phyloP scores from a whole-genome alignment of 2,888 invertebrate species.

The Theretra japonica region DNA sequence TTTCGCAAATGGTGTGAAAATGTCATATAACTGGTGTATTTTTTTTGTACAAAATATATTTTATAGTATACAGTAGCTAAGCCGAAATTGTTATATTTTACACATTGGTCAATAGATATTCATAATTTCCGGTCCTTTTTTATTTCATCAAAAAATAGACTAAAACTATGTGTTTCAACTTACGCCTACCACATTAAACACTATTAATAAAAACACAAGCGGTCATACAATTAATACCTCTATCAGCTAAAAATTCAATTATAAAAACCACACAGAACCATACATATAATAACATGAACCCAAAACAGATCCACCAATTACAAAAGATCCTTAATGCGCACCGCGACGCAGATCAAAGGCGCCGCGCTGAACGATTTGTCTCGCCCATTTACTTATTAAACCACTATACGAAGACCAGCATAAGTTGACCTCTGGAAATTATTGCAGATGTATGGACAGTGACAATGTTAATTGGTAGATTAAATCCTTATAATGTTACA shows the following conservation, averaged over 20 bases:
- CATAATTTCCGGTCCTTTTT: no score
- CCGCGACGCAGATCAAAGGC: conserved; percentile 71
- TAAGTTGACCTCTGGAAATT: conserved; percentile 32
- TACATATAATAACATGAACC: conserved; percentile 43
- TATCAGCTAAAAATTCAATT: neutral
- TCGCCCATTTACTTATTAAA: conserved; percentile 74
- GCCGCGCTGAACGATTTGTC: conserved; percentile 81
- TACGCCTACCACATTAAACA: no score
- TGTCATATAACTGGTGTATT: no score
- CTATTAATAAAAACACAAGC: no score
- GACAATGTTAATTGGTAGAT: neutral
- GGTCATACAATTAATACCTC: no score
- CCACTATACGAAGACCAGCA: conserved; percentile 53
- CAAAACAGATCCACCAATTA: conserved; percentile 64
- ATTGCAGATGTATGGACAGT: conserved; percentile 1
- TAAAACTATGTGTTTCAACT: no score
- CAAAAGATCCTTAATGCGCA: conserved; percentile 61
- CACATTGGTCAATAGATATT: no score
- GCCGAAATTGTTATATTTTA: no score
- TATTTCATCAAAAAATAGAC: no score
- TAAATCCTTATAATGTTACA: neutral
- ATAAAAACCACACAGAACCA: conserved; percentile 46
- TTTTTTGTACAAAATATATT: no score
- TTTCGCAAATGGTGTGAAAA: no score
- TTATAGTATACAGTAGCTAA: no score